Evolutionary conservation across 2,888 invertebrate genomes (phyloP).

Genomic region (Drosophila mettleri): DNA sequence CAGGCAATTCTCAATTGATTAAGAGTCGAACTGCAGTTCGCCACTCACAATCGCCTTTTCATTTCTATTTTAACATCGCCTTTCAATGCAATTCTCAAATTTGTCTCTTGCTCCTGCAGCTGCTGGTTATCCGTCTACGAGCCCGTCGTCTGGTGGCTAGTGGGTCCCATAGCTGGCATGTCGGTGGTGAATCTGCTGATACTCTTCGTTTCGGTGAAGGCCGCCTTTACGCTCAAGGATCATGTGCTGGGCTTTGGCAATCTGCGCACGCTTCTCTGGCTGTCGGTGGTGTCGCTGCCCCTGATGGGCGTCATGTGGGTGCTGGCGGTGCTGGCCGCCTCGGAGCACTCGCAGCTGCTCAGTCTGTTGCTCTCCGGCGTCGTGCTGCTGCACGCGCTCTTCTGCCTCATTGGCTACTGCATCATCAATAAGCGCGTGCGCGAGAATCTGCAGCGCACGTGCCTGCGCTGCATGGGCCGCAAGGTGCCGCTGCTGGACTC

Average conservation of each 20-base stretch:
- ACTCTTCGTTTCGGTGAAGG: constrained; percentile 93
- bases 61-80: neutral
- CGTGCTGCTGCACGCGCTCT: constrained; percentile 92
- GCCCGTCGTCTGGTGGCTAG: constrained; percentile 97
- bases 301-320: constrained; percentile 95
- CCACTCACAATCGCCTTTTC: too few species aligned
- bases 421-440: constrained; percentile 94
- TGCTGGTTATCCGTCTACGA: constrained; percentile 98
- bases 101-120: constrained; percentile 85
- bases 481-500: constrained; percentile 93
- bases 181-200: constrained; percentile 92
- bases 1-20: neutral
- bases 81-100: neutral
- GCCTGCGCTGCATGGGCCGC: constrained; percentile 91
- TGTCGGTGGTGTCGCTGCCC: constrained; percentile 94
- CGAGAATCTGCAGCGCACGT: constrained; percentile 87
- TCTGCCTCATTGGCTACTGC: constrained; percentile 94
- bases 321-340: constrained; percentile 91
- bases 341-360: constrained; percentile 90
- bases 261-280: constrained; percentile 93
- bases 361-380: constrained; percentile 92
- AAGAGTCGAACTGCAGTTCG: too few species aligned
- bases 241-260: constrained; percentile 95
- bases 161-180: constrained; percentile 94
- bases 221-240: constrained; percentile 95